Evolutionary conservation across 2,113 vertebrate genomes (phyloP).

Genomic region (Anolis sagrei): DNA sequence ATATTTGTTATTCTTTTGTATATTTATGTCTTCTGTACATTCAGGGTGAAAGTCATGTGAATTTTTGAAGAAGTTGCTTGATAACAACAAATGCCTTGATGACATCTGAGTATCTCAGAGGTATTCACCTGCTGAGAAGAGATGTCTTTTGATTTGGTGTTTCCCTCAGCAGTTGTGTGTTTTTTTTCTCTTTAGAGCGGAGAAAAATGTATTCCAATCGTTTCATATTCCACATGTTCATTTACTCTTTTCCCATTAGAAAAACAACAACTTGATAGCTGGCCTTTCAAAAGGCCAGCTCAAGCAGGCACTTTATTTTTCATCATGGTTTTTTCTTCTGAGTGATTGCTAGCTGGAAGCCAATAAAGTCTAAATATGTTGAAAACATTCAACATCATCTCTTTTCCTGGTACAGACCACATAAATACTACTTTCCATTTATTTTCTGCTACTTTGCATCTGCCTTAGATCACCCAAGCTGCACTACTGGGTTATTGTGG

Average conservation of each 20-base stretch:
- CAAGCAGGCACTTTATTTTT: no score
- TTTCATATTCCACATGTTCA: neutral
- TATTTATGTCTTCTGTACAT: neutral
- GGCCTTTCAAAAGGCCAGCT: neutral
- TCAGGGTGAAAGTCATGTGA: accelerated
- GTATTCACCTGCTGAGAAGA: constrained; percentile 22
- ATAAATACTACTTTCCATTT: neutral
- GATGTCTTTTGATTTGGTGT: constrained; percentile 8
- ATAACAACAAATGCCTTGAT: constrained; percentile 35
- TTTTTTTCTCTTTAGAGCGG: constrained; percentile 18
- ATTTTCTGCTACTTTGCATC: neutral
- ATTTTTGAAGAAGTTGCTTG: constrained; percentile 29
- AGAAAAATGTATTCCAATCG: neutral
- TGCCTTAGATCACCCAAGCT: neutral
- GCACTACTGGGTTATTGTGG: neutral
- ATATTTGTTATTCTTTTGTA: neutral
- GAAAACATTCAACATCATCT: neutral
- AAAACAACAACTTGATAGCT: neutral
- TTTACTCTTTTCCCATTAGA: neutral
- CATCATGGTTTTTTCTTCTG: neutral
- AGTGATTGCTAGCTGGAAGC: neutral
- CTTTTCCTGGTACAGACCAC: neutral
- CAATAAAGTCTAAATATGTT: neutral
- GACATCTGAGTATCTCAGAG: neutral
- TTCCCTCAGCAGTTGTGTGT: neutral